Evolutionary conservation across 1,140 invertebrate species (phyloP).

Genomic region (Oppia nitens): DNA sequence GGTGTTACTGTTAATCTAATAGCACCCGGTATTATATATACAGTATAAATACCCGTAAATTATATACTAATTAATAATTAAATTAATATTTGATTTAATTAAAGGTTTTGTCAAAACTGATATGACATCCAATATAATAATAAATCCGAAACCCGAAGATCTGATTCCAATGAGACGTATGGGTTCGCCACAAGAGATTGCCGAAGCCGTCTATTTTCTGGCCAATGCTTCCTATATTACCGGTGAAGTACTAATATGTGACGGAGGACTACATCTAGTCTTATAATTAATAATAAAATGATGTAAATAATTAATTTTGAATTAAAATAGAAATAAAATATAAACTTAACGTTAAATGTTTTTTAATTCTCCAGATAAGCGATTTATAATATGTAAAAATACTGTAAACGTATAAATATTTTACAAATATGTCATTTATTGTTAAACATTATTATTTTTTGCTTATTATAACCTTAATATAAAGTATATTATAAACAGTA

Average conservation of each 20-base stretch:
- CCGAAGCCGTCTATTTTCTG: slow-evolving; percentile 1
- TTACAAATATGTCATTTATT: too few relatives aligned
- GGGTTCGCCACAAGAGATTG: slow-evolving; percentile 7
- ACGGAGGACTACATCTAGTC: slow-evolving; percentile 11
- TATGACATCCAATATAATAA: slow-evolving; percentile 2
- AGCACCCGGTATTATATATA: slow-evolving; percentile 17
- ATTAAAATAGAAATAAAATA: too few relatives aligned
- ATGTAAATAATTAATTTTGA: too few relatives aligned
- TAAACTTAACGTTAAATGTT: too few relatives aligned
- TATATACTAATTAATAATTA: neutral
- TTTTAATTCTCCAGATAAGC: too few relatives aligned
- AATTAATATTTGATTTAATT: slow-evolving; percentile 25
- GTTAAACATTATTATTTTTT: too few relatives aligned
- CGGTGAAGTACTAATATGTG: slow-evolving; percentile 25
- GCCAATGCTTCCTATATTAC: slow-evolving; percentile 14
- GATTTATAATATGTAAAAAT: too few relatives aligned
- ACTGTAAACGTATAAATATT: too few relatives aligned
- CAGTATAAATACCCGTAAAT: neutral
- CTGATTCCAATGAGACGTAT: slow-evolving; percentile 7
- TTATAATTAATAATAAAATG: too few relatives aligned
- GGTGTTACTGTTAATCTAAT: slow-evolving; percentile 21
- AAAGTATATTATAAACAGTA: too few relatives aligned
- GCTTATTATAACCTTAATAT: too few relatives aligned
- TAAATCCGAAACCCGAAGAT: neutral
- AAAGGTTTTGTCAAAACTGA: slow-evolving; percentile 12